Evolutionary conservation across 2,113 vertebrate genomes (phyloP).

Genomic region (Cynocephalus volans): DNA sequence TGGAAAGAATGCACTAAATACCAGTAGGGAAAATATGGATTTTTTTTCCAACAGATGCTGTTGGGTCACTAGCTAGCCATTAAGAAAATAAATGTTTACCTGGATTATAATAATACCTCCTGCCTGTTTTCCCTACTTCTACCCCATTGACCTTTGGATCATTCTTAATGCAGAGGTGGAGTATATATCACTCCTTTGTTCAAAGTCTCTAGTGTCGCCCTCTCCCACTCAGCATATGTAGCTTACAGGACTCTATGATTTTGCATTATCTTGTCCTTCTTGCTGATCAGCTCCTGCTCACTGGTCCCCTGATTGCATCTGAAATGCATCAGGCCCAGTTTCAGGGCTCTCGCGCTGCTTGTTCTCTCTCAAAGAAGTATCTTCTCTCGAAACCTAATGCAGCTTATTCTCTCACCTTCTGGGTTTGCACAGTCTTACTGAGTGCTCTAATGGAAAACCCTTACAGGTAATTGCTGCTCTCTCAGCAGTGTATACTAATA

Average conservation of each 20-base stretch:
- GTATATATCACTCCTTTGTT: background rate
- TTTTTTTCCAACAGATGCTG: background rate
- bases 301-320: background rate
- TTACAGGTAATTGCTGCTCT: background rate
- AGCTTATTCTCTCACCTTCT: background rate
- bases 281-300: background rate
- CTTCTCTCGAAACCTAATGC: background rate
- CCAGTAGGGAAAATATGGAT: background rate
- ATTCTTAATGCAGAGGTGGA: background rate
- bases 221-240: accelerated
- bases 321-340: background rate
- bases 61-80: background rate
- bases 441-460: background rate
- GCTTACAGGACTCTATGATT: accelerated
- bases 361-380: background rate
- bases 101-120: background rate
- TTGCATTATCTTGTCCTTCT: background rate
- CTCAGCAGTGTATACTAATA: background rate
- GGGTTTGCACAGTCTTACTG: background rate
- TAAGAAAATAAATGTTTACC: background rate
- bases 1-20: background rate
- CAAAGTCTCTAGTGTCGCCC: background rate
- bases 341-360: background rate
- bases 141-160: background rate
- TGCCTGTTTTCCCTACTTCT: background rate